Percentiles rank a stretch among this genome's conserved stretches.
Evolutionary conservation across 2,113 vertebrate species (phyloP).

Genomic region (Dasyornis broadbenti): DNA sequence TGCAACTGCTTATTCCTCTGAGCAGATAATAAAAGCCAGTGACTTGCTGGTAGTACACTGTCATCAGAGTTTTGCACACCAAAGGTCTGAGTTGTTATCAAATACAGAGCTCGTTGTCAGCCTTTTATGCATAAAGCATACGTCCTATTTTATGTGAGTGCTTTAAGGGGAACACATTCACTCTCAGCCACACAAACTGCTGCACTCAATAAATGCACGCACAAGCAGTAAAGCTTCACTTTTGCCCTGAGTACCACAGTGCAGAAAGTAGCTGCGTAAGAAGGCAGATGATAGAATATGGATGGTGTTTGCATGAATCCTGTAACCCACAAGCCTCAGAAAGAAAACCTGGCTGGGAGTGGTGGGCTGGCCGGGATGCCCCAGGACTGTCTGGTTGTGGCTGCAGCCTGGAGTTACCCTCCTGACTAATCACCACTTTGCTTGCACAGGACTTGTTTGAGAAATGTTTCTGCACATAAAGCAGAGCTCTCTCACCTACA

Average conservation of each 20-base stretch:
- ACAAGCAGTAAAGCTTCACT: not conserved
- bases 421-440: not conserved
- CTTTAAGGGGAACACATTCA: not conserved
- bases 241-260: not conserved
- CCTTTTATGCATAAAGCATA: not conserved
- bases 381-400: not conserved
- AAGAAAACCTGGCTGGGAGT: not conserved
- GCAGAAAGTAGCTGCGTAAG: not conserved
- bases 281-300: not conserved
- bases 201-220: accelerated
- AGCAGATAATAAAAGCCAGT: not conserved
- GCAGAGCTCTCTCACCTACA: not conserved
- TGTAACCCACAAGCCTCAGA: not conserved
- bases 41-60: not conserved
- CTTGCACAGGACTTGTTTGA: not conserved
- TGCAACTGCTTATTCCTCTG: not conserved
- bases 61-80: not conserved
- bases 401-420: not conserved
- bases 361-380: not conserved
- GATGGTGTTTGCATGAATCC: not conserved
- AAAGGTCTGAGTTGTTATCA: not conserved
- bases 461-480: not conserved
- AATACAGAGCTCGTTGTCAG: not conserved
- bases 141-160: not conserved
- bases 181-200: not conserved